Base-by-base conservation (phyloP, 2,888 invertebrate genomes). In the Drosophila lutescens region DNA sequence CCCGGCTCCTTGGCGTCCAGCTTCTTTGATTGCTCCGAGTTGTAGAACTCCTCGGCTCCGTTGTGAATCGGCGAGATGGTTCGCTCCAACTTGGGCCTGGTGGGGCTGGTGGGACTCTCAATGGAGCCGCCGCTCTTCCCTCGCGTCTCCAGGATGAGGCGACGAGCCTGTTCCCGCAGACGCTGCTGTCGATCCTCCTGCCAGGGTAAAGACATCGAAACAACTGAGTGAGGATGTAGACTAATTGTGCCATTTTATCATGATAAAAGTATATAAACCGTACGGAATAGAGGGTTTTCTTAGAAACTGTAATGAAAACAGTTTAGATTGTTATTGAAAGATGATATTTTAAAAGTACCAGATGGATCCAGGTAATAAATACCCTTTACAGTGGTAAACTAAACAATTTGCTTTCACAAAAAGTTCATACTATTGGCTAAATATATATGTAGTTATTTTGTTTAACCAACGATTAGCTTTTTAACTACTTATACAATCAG, bases 101-200 rank as follows among this genome's bases (percentile, higher is more conserved):
- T 91, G 12, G 92, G 92, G 44, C 91, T 90, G 46, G 91, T 90
- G 2, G 92, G 92, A 57, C 90, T 91, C 49, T 74, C 78, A 7
- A 65, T 70, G 12, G 68, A 72, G 9, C 57, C 72, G 26, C 57
- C 44, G 23, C 71, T 68, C 76, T 92, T 92, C 34, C 93, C 93
- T 82, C 96, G 93, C 1, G 97, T 97, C 90, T 98, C 97, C 0
- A 97, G 97, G 69, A 98, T 98, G 58, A 98, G 93, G 88, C 96
- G 95, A 80, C 98, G 94, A 67, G 98, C 98, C 91, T 98, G 93
- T 91, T 98, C 98, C 8, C 97, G 93, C 77, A 98, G 92, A 90
- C 96, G 95, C 66, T 95, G 95, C 90, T 98, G 97, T 82, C 98
- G 94, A 89, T 98, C 98, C 89, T 97, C 97, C 91, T 98, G 69